Evolutionary conservation across 2,113 vertebrate genomes (phyloP), one percentile per base, ranked within the genome.

Genomic region (Danionella cerebrum): DNA sequence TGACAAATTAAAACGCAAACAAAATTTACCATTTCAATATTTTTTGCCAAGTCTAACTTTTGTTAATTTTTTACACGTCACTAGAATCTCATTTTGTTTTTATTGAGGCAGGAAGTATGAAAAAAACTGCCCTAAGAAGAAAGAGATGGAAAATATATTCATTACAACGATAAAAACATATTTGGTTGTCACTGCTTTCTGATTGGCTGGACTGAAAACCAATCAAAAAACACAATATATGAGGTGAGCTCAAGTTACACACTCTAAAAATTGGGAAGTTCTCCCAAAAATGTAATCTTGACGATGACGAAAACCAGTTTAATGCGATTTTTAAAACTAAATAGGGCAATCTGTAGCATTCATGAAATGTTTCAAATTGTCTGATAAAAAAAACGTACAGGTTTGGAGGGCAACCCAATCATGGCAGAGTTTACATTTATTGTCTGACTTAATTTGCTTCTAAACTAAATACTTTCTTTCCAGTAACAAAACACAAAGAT

Each of bases 21-120:
- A 57, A 50, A 54, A 48, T 45, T 52, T 27, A 50, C 33, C 48
- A 65, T 58, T 52, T 31, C 35, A 67, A 72, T 72, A 72, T 67
- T n/a, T n/a, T n/a, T n/a, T n/a, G n/a, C n/a, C n/a, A n/a, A n/a
- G n/a, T n/a, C n/a, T n/a, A 42, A 67, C 27, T 14, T 58, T 16
- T 60, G 33, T 51, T 51, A 18, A n/a, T n/a, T n/a, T n/a, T n/a
- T n/a, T n/a, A n/a, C 48, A 50, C 47, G 41, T 45, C 14, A 12
- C 21, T 50, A 22, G 1, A 22, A 12, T 14, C 12, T 53, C 7
- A 16, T 33, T 52, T 44, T 9, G 11, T 31, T 52, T 44, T 19
- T 42, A 18, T 25, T 8, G 9, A n/a, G 12, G 25, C 21, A 48
- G 31, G 7, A 11, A 18, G 3, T 13, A 52, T 51, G 7, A 65